Percentiles rank a stretch among this genome's conserved stretches.
Conservation (phyloP, 2,113 vertebrate species). For the Cyphomyrus plagiostoma region DNA sequence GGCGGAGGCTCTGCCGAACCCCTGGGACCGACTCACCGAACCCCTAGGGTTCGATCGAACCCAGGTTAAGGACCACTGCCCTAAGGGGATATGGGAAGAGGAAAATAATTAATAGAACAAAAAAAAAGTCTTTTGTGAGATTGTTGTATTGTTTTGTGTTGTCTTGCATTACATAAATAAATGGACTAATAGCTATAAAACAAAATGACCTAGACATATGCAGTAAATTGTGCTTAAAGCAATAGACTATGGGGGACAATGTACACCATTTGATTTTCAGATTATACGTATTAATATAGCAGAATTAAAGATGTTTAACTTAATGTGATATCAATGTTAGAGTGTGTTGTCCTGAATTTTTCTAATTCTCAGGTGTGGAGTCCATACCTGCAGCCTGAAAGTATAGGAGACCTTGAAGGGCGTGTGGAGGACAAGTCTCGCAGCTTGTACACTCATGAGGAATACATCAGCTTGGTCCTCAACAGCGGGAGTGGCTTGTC, state of each 20-base stretch:
- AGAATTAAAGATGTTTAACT: neutral
- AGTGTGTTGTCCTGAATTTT: too few species aligned
- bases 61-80: too few species aligned
- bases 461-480: conserved; percentile 94
- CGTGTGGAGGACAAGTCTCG: conserved; percentile 88
- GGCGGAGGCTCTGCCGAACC: too few species aligned
- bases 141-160: neutral
- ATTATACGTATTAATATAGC: neutral
- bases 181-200: neutral
- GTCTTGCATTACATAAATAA: neutral
- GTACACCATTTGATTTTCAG: neutral
- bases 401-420: conserved; percentile 85
- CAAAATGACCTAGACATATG: neutral
- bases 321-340: too few species aligned
- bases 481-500: conserved; percentile 94
- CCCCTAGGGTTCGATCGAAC: too few species aligned
- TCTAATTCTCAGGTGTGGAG: conserved; percentile 78
- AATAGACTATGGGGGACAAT: neutral
- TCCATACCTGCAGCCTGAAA: conserved; percentile 90
- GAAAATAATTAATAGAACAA: neutral
- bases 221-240: neutral
- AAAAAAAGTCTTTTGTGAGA: neutral
- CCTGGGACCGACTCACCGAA: too few species aligned
- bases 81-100: neutral
- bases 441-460: conserved; percentile 93